Evolutionary conservation across 1,140 invertebrate genomes (phyloP).

Genomic region (Homarus americanus): DNA sequence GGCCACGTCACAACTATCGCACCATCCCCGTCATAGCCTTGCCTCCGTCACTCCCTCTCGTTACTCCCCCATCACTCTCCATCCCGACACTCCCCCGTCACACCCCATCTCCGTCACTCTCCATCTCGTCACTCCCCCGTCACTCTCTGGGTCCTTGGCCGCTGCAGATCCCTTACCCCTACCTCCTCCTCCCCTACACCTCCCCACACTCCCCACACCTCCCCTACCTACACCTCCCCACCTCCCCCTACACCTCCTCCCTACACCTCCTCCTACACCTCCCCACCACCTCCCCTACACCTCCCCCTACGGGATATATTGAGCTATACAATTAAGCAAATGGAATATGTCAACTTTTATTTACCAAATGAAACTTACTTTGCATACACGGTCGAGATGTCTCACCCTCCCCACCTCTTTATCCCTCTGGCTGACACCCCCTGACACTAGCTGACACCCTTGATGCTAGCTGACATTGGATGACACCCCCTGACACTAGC

Average conservation of each 20-base stretch:
- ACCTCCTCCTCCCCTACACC: background rate
- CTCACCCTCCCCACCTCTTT: no score
- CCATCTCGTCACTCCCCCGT: background rate
- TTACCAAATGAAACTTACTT: constrained; percentile 59
- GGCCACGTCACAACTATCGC: no score
- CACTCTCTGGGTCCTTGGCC: background rate
- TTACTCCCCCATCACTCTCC: no score
- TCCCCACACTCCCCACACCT: background rate
- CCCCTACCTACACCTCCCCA: no score
- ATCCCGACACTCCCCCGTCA: no score
- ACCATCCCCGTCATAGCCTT: no score
- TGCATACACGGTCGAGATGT: no score
- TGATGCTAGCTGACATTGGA: constrained; percentile 9
- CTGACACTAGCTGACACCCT: background rate
- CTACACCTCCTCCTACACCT: background rate
- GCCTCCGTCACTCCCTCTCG: no score
- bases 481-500: background rate
- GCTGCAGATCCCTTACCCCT: no score
- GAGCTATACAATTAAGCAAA: constrained; percentile 64
- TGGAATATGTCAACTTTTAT: constrained; percentile 66
- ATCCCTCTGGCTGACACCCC: background rate
- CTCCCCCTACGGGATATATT: constrained; percentile 18
- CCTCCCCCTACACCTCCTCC: no score
- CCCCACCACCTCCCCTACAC: background rate
- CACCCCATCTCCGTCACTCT: no score